These are phyloP conservation scores for Chiloscyllium punctatum DNA, from an alignment of 2,797 vertebrate species.

Conservation along the genomic window DNA sequence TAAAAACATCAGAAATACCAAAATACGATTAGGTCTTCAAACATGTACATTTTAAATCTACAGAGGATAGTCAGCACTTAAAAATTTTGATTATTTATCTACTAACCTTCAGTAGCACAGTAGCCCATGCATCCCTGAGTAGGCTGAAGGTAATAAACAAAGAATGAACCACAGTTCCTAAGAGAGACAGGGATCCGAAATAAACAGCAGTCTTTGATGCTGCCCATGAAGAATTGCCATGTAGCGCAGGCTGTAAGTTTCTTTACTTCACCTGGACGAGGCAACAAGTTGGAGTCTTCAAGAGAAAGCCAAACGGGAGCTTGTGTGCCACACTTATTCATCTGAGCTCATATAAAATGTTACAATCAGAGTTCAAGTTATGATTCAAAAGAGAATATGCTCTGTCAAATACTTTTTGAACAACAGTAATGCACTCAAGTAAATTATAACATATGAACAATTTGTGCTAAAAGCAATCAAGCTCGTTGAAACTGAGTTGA, in stretches of 20 bases:
- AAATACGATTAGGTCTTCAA: neutral
- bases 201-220: constrained; percentile 63
- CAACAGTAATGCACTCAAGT: neutral
- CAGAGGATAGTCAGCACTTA: neutral
- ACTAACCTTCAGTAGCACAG: constrained; percentile 60
- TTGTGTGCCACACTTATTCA: constrained; percentile 74
- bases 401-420: too few relatives aligned
- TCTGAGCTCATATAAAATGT: constrained; percentile 48
- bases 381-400: neutral
- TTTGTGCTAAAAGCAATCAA: neutral
- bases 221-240: constrained; percentile 61
- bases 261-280: constrained; percentile 51
- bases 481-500: too few relatives aligned
- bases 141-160: constrained; percentile 64
- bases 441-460: neutral
- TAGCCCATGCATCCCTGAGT: constrained; percentile 71
- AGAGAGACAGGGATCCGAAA: constrained; percentile 60
- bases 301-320: constrained; percentile 63
- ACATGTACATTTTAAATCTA: neutral
- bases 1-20: neutral
- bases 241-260: constrained; percentile 60
- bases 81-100: constrained; percentile 9
- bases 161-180: constrained; percentile 60
- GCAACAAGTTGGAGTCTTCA: constrained; percentile 53
- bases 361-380: neutral